Base-by-base conservation (phyloP, 2,888 invertebrate species). In the Andrena chrysosceles region DNA sequence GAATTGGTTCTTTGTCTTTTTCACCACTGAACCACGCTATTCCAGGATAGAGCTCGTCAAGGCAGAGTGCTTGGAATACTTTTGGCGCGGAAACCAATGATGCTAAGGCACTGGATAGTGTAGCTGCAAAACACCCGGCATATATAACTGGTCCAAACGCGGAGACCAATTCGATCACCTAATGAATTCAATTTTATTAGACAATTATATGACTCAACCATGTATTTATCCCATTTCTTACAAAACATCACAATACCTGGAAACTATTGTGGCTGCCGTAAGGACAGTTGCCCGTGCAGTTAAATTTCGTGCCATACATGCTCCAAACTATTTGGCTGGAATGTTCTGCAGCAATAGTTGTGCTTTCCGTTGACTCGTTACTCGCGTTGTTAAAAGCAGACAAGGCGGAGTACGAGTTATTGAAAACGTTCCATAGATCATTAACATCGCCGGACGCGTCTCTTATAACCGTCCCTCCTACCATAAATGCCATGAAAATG, bases 51-150 rank as follows among this genome's bases (percentile, higher is more conserved):
- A 99, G 94, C 92, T 98, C 97, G 94, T 99, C 99, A 92, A 98
- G 97, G 92, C 99, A 99, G 4, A 99, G 95, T 4, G 99, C 99
- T 96, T 98, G 98, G 91, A 98, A 98, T 0, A 98, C 97, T 95
- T 98, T 98, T 0, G 99, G 99, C 0, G 99, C 99, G 0, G 99
- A 98, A 0, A 99, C 99, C 69, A 99, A 95, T 85, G 98, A 98
- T 0, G 99, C 99, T 70, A 99, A 95, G 0, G 99, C 99, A 0
- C 99, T 99, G 0, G 99, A 99, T 20, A 99, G 94, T 0, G 99
- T 99, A 0, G 99, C 99, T 0, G 99, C 99, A 94, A 99, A 99
- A 91, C 99, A 99, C 0, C 99, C 99, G 35, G 98, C 99, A 93
- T 98, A 98, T 89, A 99, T 99, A 69, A 99, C 95, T 0, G 99